Conservation (phyloP, 2,113 vertebrate genomes). For the Galbula dea region DNA sequence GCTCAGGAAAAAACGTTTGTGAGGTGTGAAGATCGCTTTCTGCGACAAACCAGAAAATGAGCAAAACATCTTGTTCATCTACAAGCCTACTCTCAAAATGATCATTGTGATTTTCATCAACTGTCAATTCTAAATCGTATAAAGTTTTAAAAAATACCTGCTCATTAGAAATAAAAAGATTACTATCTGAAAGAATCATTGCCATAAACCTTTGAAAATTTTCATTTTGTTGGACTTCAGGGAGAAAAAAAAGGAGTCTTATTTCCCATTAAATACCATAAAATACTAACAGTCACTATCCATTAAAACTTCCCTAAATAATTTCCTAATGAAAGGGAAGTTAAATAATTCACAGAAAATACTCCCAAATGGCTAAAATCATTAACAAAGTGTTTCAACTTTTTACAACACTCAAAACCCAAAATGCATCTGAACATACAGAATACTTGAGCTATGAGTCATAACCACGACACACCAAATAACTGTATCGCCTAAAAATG, state of each 20-base stretch:
- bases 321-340: not conserved
- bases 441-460: not conserved
- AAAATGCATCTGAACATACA: not conserved
- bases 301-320: not conserved
- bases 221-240: not conserved
- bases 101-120: too few relatives aligned
- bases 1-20: slow-evolving; percentile 84
- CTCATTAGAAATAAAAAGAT: not conserved
- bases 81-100: not conserved
- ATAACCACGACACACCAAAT: not conserved
- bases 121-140: not conserved
- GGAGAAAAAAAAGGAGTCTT: not conserved
- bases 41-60: slow-evolving; percentile 39
- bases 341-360: not conserved
- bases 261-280: not conserved
- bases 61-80: not conserved
- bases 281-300: not conserved
- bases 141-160: not conserved
- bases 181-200: not conserved
- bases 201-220: not conserved
- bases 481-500: not conserved
- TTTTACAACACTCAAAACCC: not conserved
- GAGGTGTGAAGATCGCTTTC: slow-evolving; percentile 73
- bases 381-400: not conserved
- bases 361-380: not conserved